phyloP scores from a whole-genome alignment of 2,797 vertebrate species.

The Nyctalus aviator region DNA sequence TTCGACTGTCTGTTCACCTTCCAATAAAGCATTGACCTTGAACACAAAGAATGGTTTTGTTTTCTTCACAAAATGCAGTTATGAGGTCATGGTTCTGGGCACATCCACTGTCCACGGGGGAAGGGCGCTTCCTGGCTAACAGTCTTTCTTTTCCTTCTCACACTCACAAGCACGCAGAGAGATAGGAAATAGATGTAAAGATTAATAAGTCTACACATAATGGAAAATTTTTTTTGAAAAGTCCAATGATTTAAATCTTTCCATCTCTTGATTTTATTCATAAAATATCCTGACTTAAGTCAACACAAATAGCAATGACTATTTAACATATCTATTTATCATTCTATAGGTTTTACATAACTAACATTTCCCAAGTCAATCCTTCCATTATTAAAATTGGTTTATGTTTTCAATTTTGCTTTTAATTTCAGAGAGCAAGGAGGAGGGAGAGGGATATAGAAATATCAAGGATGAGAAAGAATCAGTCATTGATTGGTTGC shows the following conservation, averaged over 20 bases:
- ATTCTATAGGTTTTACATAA: neutral
- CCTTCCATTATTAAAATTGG: too few relatives aligned
- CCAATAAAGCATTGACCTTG: conserved; percentile 27
- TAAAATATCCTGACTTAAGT: neutral
- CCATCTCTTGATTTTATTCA: neutral
- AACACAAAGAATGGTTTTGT: neutral
- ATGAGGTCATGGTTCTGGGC: neutral
- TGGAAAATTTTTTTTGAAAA: neutral
- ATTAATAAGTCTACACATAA: neutral
- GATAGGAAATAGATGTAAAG: neutral
- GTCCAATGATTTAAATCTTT: neutral
- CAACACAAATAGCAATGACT: neutral
- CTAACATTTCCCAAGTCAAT: too few relatives aligned
- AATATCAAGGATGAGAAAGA: too few relatives aligned
- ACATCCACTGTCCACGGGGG: neutral
- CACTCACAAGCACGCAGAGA: neutral
- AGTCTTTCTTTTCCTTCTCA: neutral
- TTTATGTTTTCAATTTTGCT: too few relatives aligned
- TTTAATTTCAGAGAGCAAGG: too few relatives aligned
- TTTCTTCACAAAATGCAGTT: neutral
- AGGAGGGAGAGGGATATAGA: too few relatives aligned
- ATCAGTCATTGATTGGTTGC: too few relatives aligned
- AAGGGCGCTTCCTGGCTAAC: neutral
- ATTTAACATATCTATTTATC: neutral
- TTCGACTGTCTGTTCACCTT: neutral